These are phyloP conservation scores for Habroteleia sp. DNA, from an alignment of 2,888 invertebrate genomes.

Conservation along the genomic window DNA sequence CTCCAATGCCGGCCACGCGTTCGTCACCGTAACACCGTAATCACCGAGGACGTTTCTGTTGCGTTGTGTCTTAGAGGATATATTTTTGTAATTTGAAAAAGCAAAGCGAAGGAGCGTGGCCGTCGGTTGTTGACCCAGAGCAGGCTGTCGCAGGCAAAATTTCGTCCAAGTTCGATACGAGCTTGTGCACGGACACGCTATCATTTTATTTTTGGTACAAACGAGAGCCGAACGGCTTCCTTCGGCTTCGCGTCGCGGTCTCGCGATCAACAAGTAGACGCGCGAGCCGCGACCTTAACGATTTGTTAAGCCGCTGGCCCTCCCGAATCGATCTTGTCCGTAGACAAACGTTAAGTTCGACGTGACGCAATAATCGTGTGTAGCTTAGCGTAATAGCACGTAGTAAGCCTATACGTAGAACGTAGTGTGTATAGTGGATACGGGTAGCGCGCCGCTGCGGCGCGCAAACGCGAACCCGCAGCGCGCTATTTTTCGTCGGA, in stretches of 20 bases:
- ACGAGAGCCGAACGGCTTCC: background rate
- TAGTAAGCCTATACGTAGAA: slow-evolving; percentile 61
- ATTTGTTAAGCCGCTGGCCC: slow-evolving; percentile 1
- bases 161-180: background rate
- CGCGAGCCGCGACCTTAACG: slow-evolving; percentile 9
- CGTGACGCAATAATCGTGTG: slow-evolving; percentile 70
- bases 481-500: too few species aligned
- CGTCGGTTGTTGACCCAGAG: slow-evolving; percentile 22
- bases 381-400: slow-evolving; percentile 76
- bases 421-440: slow-evolving; percentile 28
- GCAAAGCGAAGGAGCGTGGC: slow-evolving; percentile 41
- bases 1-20: slow-evolving; percentile 31
- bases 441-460: slow-evolving; percentile 51
- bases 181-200: background rate
- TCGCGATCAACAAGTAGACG: slow-evolving; percentile 39
- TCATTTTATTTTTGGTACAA: slow-evolving; percentile 25
- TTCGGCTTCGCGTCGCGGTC: slow-evolving; percentile 1
- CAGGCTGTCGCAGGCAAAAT: background rate
- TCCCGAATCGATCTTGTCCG: slow-evolving; percentile 45
- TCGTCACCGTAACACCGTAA: slow-evolving; percentile 31
- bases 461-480: slow-evolving; percentile 42
- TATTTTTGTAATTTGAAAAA: slow-evolving; percentile 58
- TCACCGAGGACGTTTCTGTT: slow-evolving; percentile 52
- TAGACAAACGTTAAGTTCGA: slow-evolving; percentile 39
- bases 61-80: slow-evolving; percentile 62